A percentile compares a stretch with the other conserved stretches of the same genome.
Evolutionary conservation across 2,888 invertebrate genomes (phyloP).

Genomic region (Linnaemya tessellans): DNA sequence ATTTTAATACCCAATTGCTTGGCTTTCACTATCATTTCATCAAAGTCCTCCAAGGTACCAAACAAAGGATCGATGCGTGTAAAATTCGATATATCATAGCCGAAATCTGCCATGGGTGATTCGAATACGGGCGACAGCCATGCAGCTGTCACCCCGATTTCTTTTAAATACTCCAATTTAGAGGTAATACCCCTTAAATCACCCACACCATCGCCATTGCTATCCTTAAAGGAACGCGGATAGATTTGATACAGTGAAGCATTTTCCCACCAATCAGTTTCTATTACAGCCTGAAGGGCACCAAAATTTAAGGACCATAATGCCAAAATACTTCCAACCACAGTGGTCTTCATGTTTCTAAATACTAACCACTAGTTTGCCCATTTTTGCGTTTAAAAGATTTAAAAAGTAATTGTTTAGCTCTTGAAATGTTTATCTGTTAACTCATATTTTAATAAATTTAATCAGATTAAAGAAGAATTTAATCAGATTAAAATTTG

Average conservation of each 20-base stretch:
- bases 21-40: conserved; percentile 85
- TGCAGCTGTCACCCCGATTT: conserved; percentile 87
- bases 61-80: conserved; percentile 87
- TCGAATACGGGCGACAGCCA: conserved; percentile 90
- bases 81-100: conserved; percentile 90
- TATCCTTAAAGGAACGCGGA: conserved; percentile 93
- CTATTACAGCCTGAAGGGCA: not conserved
- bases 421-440: not conserved
- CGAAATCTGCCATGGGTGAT: conserved; percentile 90
- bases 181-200: conserved; percentile 88
- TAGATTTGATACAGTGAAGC: conserved; percentile 93
- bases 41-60: conserved; percentile 87
- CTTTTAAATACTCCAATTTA: conserved; percentile 87
- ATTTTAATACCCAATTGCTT: conserved; percentile 84
- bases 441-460: not conserved
- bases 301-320: not conserved
- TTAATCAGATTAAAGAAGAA: too few species aligned
- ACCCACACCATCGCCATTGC: conserved; percentile 91
- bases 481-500: too few species aligned
- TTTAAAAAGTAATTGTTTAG: not conserved
- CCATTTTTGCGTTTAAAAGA: not conserved
- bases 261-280: conserved; percentile 91
- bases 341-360: conserved; percentile 30
- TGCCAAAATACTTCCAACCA: conserved; percentile 10
- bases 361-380: conserved; percentile 12